A percentile compares a stretch with the other conserved stretches of the same genome.
Conservation (phyloP, 2,113 vertebrate species). For the Vicugna pacos region DNA sequence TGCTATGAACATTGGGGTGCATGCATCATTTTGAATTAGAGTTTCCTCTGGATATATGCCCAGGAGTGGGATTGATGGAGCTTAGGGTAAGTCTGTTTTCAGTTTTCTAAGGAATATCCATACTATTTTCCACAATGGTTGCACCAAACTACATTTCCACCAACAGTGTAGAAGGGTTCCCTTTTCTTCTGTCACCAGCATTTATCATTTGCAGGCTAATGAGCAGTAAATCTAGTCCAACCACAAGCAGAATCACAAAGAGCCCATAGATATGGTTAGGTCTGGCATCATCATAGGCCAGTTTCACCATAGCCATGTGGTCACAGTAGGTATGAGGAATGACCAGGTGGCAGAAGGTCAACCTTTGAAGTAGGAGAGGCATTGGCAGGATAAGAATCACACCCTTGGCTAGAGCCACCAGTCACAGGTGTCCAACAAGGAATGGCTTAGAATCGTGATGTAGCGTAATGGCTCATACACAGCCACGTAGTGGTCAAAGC, state of each 20-base stretch:
- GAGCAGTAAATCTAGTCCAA: constrained; percentile 63
- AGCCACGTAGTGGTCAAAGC: constrained; percentile 75
- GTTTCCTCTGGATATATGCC: no score
- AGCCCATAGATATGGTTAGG: constrained; percentile 66
- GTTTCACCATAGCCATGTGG: constrained; percentile 75
- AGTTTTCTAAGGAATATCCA: no score
- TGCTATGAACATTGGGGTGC: no score
- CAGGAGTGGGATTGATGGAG: no score
- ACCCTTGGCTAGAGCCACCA: constrained; percentile 52
- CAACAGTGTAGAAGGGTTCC: no score
- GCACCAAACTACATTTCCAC: no score
- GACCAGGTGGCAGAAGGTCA: constrained; percentile 63
- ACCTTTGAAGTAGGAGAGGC: constrained; percentile 68
- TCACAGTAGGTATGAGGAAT: constrained; percentile 80
- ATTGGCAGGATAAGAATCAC: constrained; percentile 65
- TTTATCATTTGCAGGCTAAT: background rate
- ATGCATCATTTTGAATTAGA: no score
- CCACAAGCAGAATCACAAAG: constrained; percentile 64
- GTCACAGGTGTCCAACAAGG: background rate
- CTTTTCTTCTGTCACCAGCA: no score
- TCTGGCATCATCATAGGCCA: constrained; percentile 67
- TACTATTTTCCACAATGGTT: no score
- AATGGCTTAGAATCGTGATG: constrained; percentile 24
- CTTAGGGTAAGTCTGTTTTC: no score
- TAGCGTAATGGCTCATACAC: constrained; percentile 75